Base-by-base conservation (phyloP, 2,113 vertebrate species). In the Neolamprologus fasciatus region DNA sequence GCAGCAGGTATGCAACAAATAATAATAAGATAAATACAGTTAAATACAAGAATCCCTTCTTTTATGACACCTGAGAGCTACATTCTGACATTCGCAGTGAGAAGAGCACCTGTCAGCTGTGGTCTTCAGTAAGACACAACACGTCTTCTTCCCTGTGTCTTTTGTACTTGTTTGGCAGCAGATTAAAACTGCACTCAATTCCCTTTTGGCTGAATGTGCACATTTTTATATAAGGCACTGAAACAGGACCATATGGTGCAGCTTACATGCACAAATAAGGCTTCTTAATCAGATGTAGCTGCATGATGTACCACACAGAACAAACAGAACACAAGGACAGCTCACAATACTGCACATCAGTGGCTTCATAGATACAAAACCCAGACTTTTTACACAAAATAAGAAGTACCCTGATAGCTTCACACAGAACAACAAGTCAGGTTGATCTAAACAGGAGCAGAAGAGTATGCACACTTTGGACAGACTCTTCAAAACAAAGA, bases 1-100 rank as follows among this genome's bases (percentile, higher is more conserved):
- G 40, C 68, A 10, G 47, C 23, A 92, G 83, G 73, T 83, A 54
- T n/a, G 51, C 80, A 84, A 88, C 42, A 76, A 28, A 28, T 13
- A 86, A 55, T 42, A 89, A 91, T 17, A 86, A 55, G 84, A 86
- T 68, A 92, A 87, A 92, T 89, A 89, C 71, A 90, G 8, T 90
- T 87, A 83, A 92, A 90, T 89, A 93, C 86, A 83, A 85, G 81
- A 91, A 93, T 95, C 94, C 93, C 94, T 96, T 96, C 61, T 89
- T 93, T 90, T 76, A 66, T 89, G 89, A 86, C 90, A 94, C 94
- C 94, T 95, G 95, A 96, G 94, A 94, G 78, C 76, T 68, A 45
- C 17, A 81, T 89, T 71, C 81, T 87, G 89, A 93, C 83, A 86
- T 93, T 91, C 55, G 90, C 85, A 71, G 83, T 63, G 45, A 93